Evolutionary conservation across 2,888 invertebrate genomes (phyloP), one percentile per base, ranked within the genome.

Genomic region (Mesochorus sp.): DNA sequence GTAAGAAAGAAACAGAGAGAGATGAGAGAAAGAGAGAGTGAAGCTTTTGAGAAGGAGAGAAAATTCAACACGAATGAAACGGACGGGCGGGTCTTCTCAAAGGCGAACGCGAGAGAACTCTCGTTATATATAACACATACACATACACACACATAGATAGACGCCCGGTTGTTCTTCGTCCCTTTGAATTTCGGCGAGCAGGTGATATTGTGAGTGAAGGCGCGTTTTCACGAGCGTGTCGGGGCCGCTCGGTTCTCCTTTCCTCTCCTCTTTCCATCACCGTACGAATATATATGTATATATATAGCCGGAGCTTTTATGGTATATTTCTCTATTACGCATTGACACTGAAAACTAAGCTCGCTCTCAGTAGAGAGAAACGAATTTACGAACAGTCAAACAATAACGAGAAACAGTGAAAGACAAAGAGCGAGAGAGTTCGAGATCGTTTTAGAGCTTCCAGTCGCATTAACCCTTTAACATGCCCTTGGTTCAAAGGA

Each of bases 131-230:
- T 12, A n/a, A 12, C 31, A 42, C 21, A 24, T 34, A 34, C 44
- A 21, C 31, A 31, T 17, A 14, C 31, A 44, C 6, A 55, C 3
- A 51, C 37, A 24, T 19, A 67, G 57, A 67, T 51, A 53, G 57
- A 57, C 34, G 12, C 51, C 21, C 26, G 59, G 51, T 57, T 70
- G 75, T 75, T 75, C 74, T 75, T 70, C 24, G 68, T 31, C 70
- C 78, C 78, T 79, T 79, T 79, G 78, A 79, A 79, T 79, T 79
- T 71, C 75, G 75, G 57, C 49, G 78, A 79, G 78, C 78, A 79
- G 78, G 78, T 79, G 78, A 79, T 79, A 79, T 79, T 75, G 70
- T 66, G 75, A 79, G 78, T 66, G 78, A 74, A 75, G 78, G 78
- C 78, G n/a, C n/a, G 78, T 74, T 75, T 77, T 70, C 78, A 67